Evolutionary conservation across 2,888 invertebrate species (phyloP).

Genomic region (Phragmatobia fuliginosa): DNA sequence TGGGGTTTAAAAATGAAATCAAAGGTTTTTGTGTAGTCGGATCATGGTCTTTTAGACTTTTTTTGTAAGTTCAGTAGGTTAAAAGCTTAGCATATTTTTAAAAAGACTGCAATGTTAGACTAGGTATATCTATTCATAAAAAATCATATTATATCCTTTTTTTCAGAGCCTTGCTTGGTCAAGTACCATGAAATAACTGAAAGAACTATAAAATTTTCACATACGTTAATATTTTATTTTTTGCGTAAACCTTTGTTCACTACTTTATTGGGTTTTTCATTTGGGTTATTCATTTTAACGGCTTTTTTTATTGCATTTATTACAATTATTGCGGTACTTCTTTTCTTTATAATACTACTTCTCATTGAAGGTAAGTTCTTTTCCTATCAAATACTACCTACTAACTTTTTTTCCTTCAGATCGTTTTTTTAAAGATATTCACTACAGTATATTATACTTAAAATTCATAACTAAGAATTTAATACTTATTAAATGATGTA

Average conservation of each 20-base stretch:
- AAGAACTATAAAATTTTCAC: constrained; percentile 24
- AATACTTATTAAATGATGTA: not conserved
- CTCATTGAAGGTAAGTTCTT: constrained; percentile 65
- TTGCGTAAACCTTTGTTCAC: constrained; percentile 61
- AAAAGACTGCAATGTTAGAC: no score
- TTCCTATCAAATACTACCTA: not conserved
- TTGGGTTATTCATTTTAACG: constrained; percentile 43
- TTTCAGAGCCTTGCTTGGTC: constrained; percentile 51
- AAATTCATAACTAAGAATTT: not conserved
- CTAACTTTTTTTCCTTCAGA: not conserved
- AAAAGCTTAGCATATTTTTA: not conserved
- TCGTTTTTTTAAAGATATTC: no score
- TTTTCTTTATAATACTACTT: constrained; percentile 54
- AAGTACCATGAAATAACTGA: constrained; percentile 36
- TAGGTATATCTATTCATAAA: no score
- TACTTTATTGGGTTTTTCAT: constrained; percentile 50
- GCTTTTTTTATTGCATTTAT: constrained; percentile 50
- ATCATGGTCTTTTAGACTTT: no score
- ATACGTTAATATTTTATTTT: constrained; percentile 27
- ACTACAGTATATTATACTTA: not conserved
- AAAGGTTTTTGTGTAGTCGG: no score
- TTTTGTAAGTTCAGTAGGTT: no score
- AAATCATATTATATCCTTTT: not conserved
- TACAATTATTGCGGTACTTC: constrained; percentile 49
- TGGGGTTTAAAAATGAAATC: no score